phyloP scores from a whole-genome alignment of 1,140 invertebrate genomes.

The Bombus confusus region DNA sequence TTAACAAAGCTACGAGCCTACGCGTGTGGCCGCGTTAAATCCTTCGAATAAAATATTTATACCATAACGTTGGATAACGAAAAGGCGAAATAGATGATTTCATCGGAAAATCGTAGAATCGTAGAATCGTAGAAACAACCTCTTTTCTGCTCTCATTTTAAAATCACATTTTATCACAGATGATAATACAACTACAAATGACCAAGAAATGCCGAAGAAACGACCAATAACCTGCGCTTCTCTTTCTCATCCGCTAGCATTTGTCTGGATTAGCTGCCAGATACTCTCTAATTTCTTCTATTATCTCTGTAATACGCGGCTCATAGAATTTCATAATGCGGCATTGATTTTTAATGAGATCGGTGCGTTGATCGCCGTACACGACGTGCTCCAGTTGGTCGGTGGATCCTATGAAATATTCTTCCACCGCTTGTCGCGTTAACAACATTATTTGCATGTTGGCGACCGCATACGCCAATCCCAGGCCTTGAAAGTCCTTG shows the following conservation, averaged over 20 bases:
- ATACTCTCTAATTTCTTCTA: conserved; percentile 54
- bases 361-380: conserved; percentile 29
- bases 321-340: conserved; percentile 7
- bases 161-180: conserved; percentile 29
- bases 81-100: background rate
- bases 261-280: conserved; percentile 30
- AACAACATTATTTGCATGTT: conserved; percentile 63
- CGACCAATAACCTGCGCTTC: background rate
- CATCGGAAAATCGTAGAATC: background rate
- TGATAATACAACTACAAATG: conserved; percentile 38
- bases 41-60: conserved; percentile 33
- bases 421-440: background rate
- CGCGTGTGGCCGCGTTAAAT: background rate
- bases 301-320: conserved; percentile 41
- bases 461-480: conserved; percentile 23
- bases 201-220: no score
- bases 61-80: background rate
- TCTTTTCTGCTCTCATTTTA: background rate
- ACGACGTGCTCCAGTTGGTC: conserved; percentile 42
- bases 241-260: background rate
- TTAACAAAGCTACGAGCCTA: conserved; percentile 30
- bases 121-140: background rate
- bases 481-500: background rate
- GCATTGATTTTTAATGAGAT: conserved; percentile 42
- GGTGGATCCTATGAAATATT: conserved; percentile 39